Evolutionary conservation across 1,140 invertebrate genomes (phyloP).

Genomic region (Aporrectodea caliginosa): DNA sequence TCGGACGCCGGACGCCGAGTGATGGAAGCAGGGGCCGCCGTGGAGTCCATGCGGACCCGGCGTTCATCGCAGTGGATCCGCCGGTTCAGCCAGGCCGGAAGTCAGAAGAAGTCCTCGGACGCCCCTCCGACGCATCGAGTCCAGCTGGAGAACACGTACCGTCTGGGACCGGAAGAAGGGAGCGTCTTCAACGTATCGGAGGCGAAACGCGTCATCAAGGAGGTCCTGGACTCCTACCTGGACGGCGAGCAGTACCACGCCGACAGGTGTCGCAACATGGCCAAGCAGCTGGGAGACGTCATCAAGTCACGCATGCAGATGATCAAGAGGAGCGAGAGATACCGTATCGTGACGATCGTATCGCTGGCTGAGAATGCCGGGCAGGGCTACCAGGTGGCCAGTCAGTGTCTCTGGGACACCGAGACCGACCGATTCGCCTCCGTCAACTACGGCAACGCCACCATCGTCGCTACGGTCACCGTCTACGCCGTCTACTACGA

Average conservation of each 20-base stretch:
- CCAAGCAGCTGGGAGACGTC: slow-evolving; percentile 39
- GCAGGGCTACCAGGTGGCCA: slow-evolving; percentile 43
- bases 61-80: neutral
- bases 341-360: slow-evolving; percentile 45
- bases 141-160: slow-evolving; percentile 40
- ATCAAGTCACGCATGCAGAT: slow-evolving; percentile 43
- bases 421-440: slow-evolving; percentile 43
- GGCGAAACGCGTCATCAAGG: slow-evolving; percentile 37
- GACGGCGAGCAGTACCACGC: slow-evolving; percentile 18
- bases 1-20: no score
- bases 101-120: neutral
- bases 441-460: slow-evolving; percentile 40
- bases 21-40: neutral
- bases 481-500: slow-evolving; percentile 49
- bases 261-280: neutral
- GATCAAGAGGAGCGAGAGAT: slow-evolving; percentile 39
- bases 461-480: slow-evolving; percentile 43
- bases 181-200: slow-evolving; percentile 34
- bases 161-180: slow-evolving; percentile 34
- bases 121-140: neutral
- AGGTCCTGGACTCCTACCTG: slow-evolving; percentile 32
- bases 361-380: slow-evolving; percentile 41
- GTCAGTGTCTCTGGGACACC: slow-evolving; percentile 47
- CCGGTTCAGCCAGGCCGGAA: neutral
- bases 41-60: neutral